A percentile compares a stretch with the other conserved stretches of the same genome.
Conservation (phyloP, 2,113 vertebrate genomes). For the Psilopsiagon aurifrons region DNA sequence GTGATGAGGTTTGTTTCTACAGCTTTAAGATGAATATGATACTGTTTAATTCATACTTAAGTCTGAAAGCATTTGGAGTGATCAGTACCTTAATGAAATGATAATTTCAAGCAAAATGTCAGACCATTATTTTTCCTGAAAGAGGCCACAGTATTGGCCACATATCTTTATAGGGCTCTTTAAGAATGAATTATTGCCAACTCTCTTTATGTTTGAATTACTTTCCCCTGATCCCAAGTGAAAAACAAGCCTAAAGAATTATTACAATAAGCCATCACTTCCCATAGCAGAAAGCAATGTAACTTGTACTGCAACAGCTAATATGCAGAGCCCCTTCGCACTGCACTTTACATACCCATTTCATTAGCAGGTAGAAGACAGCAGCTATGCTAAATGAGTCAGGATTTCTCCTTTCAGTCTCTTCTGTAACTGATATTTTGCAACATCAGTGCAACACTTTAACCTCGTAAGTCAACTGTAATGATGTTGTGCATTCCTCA, state of each 20-base stretch:
- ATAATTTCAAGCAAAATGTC: slow-evolving; percentile 63
- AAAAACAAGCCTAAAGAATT: slow-evolving; percentile 54
- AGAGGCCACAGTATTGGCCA: slow-evolving; percentile 26
- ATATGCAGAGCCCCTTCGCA: not conserved
- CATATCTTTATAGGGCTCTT: slow-evolving; percentile 39
- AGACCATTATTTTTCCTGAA: slow-evolving; percentile 43
- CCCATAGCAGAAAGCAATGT: slow-evolving; percentile 6
- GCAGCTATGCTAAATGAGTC: slow-evolving; percentile 44
- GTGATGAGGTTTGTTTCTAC: slow-evolving; percentile 27
- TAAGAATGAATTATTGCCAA: slow-evolving; percentile 45
- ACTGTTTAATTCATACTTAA: slow-evolving; percentile 59
- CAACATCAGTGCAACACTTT: slow-evolving; percentile 49
- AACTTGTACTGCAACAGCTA: not conserved
- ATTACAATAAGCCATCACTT: slow-evolving; percentile 58
- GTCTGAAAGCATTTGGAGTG: slow-evolving; percentile 57
- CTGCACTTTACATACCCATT: slow-evolving; percentile 32
- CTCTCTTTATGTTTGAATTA: slow-evolving; percentile 49
- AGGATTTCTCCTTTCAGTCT: slow-evolving; percentile 35
- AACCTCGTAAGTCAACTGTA: slow-evolving; percentile 57
- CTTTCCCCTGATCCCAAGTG: slow-evolving; percentile 35
- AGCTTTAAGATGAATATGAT: slow-evolving; percentile 48
- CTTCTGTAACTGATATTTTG: slow-evolving; percentile 21
- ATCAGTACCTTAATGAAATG: slow-evolving; percentile 56
- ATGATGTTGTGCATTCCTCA: slow-evolving; percentile 45
- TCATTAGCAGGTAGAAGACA: slow-evolving; percentile 47